These are phyloP conservation scores for Paradisaea rubra DNA, from an alignment of 2,113 vertebrate species.

Conservation along the genomic window DNA sequence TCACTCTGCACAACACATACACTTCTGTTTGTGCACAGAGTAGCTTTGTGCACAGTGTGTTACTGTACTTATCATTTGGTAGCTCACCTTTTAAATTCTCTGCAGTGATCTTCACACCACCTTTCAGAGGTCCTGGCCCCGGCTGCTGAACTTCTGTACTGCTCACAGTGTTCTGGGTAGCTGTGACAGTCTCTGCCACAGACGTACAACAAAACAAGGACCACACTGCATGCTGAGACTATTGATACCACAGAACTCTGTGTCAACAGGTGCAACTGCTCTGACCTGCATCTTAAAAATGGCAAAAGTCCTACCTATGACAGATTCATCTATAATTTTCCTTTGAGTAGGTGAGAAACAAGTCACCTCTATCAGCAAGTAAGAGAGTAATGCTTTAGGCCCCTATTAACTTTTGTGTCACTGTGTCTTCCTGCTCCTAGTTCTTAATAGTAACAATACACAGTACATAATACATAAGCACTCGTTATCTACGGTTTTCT, in stretches of 20 bases:
- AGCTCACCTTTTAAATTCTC: not conserved
- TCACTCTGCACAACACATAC: not conserved
- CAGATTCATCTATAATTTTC: not conserved
- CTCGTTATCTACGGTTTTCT: not conserved
- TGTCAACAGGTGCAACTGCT: not conserved
- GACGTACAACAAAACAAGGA: not conserved
- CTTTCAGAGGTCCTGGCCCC: not conserved
- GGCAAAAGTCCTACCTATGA: not conserved
- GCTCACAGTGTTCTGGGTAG: not conserved
- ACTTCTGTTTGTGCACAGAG: not conserved
- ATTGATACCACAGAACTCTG: not conserved
- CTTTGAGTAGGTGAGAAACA: not conserved
- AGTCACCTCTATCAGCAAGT: not conserved
- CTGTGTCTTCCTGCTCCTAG: not conserved
- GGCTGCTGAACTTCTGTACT: not conserved
- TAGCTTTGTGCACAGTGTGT: not conserved
- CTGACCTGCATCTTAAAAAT: not conserved
- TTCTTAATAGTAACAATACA: not conserved
- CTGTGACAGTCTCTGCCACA: not conserved
- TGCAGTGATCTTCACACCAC: not conserved
- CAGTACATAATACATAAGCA: not conserved
- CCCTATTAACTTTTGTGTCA: not conserved
- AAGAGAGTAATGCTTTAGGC: not conserved
- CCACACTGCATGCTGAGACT: not conserved
- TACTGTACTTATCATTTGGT: not conserved